Evolutionary conservation across 2,113 vertebrate genomes (phyloP), one percentile per base, ranked within the genome.

Genomic region (Festucalex cinctus): DNA sequence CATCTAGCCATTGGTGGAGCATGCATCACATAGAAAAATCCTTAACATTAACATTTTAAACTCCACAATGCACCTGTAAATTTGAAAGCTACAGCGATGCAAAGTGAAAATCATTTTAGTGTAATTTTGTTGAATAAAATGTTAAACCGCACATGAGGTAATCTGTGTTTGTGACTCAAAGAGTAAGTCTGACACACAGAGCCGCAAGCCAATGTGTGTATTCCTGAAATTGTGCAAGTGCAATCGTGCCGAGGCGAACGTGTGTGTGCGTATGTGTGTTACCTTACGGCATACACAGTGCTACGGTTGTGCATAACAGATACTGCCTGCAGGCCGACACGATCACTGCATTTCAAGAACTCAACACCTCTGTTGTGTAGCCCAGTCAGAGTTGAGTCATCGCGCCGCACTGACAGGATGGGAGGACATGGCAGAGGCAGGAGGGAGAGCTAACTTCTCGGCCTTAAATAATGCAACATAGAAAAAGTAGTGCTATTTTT

Each of bases 401-500:
- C 71, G 65, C 69, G 70, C 41, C 26, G 35, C 65, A 73, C 69
- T 62, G 73, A 76, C 74, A 71, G 82, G 73, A 77, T 41, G 14
- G 39, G 36, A 68, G 66, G 69, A 80, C 65, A 64, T 71, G 49
- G 67, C 54, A 60, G 20, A 26, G 36, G 51, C 53, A 36, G 24
- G 65, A 74, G 6, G 54, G 12, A 16, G 73, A 73, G 61, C 59
- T 69, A 63, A 66, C 63, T 69, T 79, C 73, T 66, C 54, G 53
- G 20, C n/a, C 51, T 43, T 83, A 77, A 84, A 88, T 85, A 77
- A 83, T 86, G 59, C 44, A 85, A 65, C 68, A 37, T 66, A 53
- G 20, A 48, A 62, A 41, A 70, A 69, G 65, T 39, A 66, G 32
- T 28, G 51, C n/a, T 68, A 69, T 69, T 37, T 32, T 78, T 76